Base-by-base conservation (phyloP, 2,113 vertebrate species). In the Pelodiscus sinensis region DNA sequence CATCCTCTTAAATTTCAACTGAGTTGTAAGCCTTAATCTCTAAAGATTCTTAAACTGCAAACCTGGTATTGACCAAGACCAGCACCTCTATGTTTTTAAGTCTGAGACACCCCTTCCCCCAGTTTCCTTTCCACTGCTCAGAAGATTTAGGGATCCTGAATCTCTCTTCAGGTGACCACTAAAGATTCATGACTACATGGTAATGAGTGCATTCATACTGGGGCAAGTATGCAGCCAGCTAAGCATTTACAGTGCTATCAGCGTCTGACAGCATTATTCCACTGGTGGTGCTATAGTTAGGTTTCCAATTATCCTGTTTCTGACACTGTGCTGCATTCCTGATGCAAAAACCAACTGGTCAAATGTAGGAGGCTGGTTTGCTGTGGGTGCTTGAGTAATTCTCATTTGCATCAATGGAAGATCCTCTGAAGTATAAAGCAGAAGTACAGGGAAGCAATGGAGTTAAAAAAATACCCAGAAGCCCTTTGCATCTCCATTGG, bases 21-120 rank as follows among this genome's bases (percentile, higher is more conserved):
- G 82, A n/a, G 51, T 78, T 78, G 68, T 91, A 91, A 91, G 57
- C 79, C 57, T 35, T 86, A 91, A 86, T 86, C 90, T 65, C 71
- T 82, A 65, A 86, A 82, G 79, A 78, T 82, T 86, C 84, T 91
- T 82, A 86, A 86, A 86, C 68, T 62, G 68, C 50, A 50, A 86
- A 86, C 84, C 79, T 91, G 65, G 78, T 82, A 91, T 80, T 79
- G 77, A 68, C 79, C 84, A 62, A 68, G 55, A 57, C 25, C 11
- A n/a, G 44, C 58, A 68, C 84, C 82, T 79, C 82, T 60, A 29
- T 16, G 31, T 35, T 68, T 68, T 18, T 68, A n/a, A 68, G 8
- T n/a, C 71, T 35, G 71, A 77, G 71, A 44, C 58, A 56, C 50
- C 8, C 60, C 57, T n/a, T 29, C 5, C 12, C 44, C 44, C 13